Conservation (phyloP, 2,888 invertebrate genomes). For the Polyommatus iphigenia region DNA sequence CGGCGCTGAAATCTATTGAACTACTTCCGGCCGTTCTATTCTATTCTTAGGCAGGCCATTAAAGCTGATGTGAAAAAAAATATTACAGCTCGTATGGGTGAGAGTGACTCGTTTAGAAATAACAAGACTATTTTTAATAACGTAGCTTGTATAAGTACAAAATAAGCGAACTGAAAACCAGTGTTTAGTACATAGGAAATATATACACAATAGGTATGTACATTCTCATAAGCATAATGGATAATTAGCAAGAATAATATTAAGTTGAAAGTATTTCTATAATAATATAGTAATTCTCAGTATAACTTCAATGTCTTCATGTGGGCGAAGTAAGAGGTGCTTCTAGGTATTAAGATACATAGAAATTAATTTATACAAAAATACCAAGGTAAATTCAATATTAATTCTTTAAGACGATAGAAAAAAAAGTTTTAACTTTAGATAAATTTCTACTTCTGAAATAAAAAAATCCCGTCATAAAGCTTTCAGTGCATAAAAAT, state of each 20-base stretch:
- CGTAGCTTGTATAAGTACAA: neutral
- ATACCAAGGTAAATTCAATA: neutral
- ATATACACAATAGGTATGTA: neutral
- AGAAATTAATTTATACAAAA: neutral
- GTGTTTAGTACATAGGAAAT: neutral
- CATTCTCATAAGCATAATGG: neutral
- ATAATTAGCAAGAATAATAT: neutral
- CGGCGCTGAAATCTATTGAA: slow-evolving; percentile 36
- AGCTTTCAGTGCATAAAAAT: neutral
- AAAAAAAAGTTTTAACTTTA: neutral
- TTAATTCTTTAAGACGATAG: neutral
- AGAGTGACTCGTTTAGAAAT: neutral
- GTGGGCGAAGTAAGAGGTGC: slow-evolving; percentile 35
- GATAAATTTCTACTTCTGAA: no score
- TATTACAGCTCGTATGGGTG: neutral
- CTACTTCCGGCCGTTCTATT: slow-evolving; percentile 24
- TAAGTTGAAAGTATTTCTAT: slow-evolving; percentile 5
- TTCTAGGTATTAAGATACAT: neutral
- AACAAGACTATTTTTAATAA: neutral
- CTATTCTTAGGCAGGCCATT: slow-evolving; percentile 22
- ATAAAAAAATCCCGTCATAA: no score
- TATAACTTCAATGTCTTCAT: slow-evolving; percentile 39
- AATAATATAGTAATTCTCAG: slow-evolving; percentile 9
- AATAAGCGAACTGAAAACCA: neutral
- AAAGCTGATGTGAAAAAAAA: slow-evolving; percentile 2